These are phyloP conservation scores for Holothuria leucospilota DNA, from an alignment of 53 echinoderm and acorn worm species.

Conservation along the genomic window DNA sequence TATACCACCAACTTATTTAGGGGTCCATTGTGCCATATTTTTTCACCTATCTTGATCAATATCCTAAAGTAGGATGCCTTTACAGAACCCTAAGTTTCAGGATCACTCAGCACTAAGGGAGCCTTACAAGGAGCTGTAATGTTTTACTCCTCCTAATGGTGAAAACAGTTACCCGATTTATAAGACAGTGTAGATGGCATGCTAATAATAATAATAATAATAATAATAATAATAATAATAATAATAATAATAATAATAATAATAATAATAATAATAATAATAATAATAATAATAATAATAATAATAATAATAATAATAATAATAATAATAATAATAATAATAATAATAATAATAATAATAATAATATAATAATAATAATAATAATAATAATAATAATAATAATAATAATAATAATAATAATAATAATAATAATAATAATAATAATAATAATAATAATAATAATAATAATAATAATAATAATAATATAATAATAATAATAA, in stretches of 20 bases:
- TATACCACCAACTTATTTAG: too few relatives aligned
- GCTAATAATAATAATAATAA: background rate
- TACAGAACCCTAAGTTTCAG: too few relatives aligned
- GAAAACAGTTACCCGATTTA: too few relatives aligned
- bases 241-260: constrained; percentile 31
- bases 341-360: constrained; percentile 38
- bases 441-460: constrained; percentile 25
- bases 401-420: constrained; percentile 37
- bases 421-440: constrained; percentile 42
- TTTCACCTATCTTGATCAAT: too few relatives aligned
- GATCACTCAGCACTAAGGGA: too few relatives aligned
- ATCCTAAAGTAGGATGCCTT: too few relatives aligned
- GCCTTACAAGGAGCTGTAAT: too few relatives aligned
- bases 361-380: constrained; percentile 10
- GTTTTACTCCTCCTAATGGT: too few relatives aligned
- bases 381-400: constrained; percentile 3
- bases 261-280: constrained; percentile 20
- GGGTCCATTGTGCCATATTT: too few relatives aligned
- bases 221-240: background rate
- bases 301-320: constrained; percentile 26
- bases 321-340: constrained; percentile 30
- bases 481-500: too few relatives aligned
- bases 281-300: background rate
- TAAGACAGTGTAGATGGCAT: too few relatives aligned
- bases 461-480: background rate